These are phyloP conservation scores for Iguana delicatissima DNA, from an alignment of 2,797 vertebrate genomes.

Conservation along the genomic window DNA sequence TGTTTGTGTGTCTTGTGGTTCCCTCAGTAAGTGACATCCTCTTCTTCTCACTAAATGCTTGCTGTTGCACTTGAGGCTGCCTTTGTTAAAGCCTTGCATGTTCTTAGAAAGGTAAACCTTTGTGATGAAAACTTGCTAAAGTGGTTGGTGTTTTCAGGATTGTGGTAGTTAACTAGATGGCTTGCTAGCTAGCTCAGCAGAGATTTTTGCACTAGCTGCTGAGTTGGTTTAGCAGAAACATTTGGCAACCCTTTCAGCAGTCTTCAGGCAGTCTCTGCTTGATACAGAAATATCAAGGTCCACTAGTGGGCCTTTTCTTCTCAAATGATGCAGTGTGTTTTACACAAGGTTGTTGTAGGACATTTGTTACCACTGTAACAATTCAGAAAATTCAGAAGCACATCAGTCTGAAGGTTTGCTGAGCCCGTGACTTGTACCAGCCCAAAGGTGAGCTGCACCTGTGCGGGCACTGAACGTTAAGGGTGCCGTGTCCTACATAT, in stretches of 20 bases:
- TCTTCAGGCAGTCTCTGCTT: neutral
- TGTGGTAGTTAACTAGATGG: neutral
- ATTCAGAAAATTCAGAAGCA: no score
- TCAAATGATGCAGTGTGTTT: neutral
- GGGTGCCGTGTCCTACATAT: neutral
- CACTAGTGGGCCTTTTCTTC: neutral
- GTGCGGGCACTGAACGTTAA: neutral
- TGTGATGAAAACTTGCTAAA: no score
- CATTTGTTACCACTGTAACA: neutral
- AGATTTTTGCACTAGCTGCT: neutral
- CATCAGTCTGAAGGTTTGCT: neutral
- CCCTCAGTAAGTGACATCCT: neutral
- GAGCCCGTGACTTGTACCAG: neutral
- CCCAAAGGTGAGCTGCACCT: neutral
- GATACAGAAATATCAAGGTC: neutral
- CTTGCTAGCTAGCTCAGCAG: neutral
- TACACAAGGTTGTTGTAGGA: neutral
- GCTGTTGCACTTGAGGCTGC: neutral
- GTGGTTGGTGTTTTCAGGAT: neutral
- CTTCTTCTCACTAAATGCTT: neutral
- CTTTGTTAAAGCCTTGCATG: neutral
- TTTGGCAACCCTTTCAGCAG: neutral
- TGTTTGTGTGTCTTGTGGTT: neutral
- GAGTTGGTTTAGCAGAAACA: neutral
- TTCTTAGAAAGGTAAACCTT: neutral